These are phyloP conservation scores for Agriopis aurantiaria DNA, from an alignment of 2,888 invertebrate species.

Conservation along the genomic window DNA sequence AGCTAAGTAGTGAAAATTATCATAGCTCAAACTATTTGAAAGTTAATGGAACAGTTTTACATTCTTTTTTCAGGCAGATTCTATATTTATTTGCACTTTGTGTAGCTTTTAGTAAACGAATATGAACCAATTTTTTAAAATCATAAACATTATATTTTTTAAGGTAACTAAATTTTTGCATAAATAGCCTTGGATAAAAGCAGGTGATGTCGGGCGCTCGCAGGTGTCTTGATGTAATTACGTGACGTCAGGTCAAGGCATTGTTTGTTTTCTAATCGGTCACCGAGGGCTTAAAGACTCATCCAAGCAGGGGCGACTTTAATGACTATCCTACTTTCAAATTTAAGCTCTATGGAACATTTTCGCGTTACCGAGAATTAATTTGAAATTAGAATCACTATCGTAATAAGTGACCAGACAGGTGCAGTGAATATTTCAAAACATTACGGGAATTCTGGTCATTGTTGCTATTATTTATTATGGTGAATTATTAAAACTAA, in stretches of 20 bases:
- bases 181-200: no score
- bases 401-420: no score
- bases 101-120: background rate
- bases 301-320: slow-evolving; percentile 5
- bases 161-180: background rate
- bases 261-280: slow-evolving; percentile 11
- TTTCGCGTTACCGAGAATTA: slow-evolving; percentile 7
- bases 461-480: no score
- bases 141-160: background rate
- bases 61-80: background rate
- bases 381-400: slow-evolving; percentile 8
- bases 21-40: background rate
- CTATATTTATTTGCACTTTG: background rate
- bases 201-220: background rate
- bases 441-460: no score
- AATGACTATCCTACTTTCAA: slow-evolving; percentile 23
- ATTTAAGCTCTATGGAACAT: slow-evolving; percentile 10
- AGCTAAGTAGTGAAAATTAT: background rate
- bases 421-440: no score
- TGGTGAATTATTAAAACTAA: no score
- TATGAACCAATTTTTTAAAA: background rate
- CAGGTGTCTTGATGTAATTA: slow-evolving; percentile 2
- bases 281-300: background rate
- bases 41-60: background rate
- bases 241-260: slow-evolving; percentile 4